These are phyloP conservation scores for Microcebus tavaratra DNA, from an alignment of 2,113 vertebrate species.

Conservation along the genomic window DNA sequence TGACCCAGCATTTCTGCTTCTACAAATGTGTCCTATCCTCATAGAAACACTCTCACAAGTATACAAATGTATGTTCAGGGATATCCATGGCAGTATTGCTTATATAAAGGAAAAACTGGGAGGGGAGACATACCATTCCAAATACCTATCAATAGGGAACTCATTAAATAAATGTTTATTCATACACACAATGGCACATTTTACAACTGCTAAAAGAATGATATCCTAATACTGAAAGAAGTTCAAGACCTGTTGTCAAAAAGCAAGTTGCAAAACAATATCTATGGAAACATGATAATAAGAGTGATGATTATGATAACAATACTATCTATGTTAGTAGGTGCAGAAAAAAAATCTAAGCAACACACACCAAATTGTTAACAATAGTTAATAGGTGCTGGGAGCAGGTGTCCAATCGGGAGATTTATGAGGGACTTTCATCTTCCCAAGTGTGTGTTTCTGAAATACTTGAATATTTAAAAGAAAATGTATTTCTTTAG, in stretches of 20 bases:
- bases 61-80: no score
- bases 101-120: background rate
- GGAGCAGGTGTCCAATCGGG: background rate
- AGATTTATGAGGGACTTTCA: background rate
- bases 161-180: background rate
- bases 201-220: background rate
- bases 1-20: background rate
- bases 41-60: background rate
- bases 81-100: background rate
- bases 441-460: background rate
- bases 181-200: background rate
- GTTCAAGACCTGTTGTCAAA: background rate
- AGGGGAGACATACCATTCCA: background rate
- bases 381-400: background rate
- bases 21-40: background rate
- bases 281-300: background rate
- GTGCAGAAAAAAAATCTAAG: background rate
- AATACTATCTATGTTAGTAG: background rate
- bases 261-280: background rate
- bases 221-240: background rate
- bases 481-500: background rate
- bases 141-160: background rate
- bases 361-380: background rate
- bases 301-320: background rate
- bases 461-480: background rate